Evolutionary conservation across 2,888 invertebrate genomes (phyloP), one percentile per base, ranked within the genome.

Genomic region (Dryobota labecula): DNA sequence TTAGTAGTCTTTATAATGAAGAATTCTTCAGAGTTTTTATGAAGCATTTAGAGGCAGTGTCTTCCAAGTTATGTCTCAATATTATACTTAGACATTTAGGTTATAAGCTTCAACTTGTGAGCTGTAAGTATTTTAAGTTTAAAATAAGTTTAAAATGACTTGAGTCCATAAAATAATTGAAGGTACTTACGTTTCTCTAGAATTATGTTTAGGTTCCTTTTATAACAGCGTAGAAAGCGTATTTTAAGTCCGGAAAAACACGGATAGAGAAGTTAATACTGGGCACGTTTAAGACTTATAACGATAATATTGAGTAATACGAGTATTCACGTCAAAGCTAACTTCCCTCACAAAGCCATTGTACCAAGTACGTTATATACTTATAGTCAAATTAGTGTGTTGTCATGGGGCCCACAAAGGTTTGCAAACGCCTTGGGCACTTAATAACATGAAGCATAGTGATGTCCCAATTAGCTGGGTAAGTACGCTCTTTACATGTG

Each of bases 361-460:
- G 47, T 71, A 72, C 70, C 67, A 79, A 75, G 72, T 66, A 73
- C 30, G 41, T 71, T 69, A 54, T 73, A 71, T 78, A 82, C 71
- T 80, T 60, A 73, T 53, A 73, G 62, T 73, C 49, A 56, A 77
- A 80, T 67, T 81, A 81, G 75, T 53, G 62, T 71, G 81, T 69
- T 73, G 71, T 78, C 66, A 79, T 63, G 82, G 77, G 78, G 78
- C 76, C 74, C 76, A 84, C 80, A 68, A 82, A 83, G 86, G 88
- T 69, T 84, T 73, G 76, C 83, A 78, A 77, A 82, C 82, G 81
- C 83, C 77, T 78, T 68, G 73, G 82, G 85, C 87, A 82, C 86
- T 87, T 89, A 86, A 89, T 88, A 87, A 87, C 78, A 76, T 78
- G 79, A 80, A 69, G 51, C 70, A 73, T 70, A 79, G 84, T 73